Conservation (phyloP, 2,797 vertebrate species). For the Amniataba percoides region DNA sequence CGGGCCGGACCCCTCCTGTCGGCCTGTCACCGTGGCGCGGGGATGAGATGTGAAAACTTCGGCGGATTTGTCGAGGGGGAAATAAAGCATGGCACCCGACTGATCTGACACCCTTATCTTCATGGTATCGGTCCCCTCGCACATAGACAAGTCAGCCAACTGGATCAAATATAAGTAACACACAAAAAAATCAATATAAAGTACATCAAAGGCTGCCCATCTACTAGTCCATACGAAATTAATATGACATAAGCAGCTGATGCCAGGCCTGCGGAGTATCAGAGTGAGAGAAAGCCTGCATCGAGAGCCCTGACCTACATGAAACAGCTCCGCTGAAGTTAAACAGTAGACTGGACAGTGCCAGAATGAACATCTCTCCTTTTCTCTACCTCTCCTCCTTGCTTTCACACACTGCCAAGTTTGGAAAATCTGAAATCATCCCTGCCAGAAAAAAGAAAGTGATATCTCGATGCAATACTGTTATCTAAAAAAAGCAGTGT, state of each 20-base stretch:
- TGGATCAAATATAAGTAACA: constrained; percentile 75
- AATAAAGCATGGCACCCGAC: constrained; percentile 76
- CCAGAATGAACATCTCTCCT: constrained; percentile 24
- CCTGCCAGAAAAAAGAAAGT: constrained; percentile 32
- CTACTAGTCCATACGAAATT: constrained; percentile 75
- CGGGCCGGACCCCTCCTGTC: constrained; percentile 70
- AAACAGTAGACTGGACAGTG: constrained; percentile 45
- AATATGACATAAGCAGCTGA: constrained; percentile 83
- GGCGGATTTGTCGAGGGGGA: constrained; percentile 77
- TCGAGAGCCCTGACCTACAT: constrained; percentile 77
- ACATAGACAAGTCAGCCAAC: constrained; percentile 66
- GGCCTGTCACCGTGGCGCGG: constrained; percentile 68
- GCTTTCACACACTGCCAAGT: constrained; percentile 54
- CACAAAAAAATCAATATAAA: constrained; percentile 69
- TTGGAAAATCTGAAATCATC: constrained; percentile 58
- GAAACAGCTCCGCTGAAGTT: constrained; percentile 57
- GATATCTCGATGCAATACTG: constrained; percentile 33
- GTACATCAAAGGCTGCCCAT: constrained; percentile 67
- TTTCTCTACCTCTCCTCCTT: constrained; percentile 22
- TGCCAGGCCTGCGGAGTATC: constrained; percentile 48
- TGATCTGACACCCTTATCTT: constrained; percentile 80
- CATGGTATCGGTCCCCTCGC: constrained; percentile 60
- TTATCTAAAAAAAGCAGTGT: neutral
- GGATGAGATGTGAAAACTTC: constrained; percentile 72
- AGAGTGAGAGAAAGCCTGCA: constrained; percentile 27